Conservation (phyloP, 2,113 vertebrate species). For the Nibea albiflora region DNA sequence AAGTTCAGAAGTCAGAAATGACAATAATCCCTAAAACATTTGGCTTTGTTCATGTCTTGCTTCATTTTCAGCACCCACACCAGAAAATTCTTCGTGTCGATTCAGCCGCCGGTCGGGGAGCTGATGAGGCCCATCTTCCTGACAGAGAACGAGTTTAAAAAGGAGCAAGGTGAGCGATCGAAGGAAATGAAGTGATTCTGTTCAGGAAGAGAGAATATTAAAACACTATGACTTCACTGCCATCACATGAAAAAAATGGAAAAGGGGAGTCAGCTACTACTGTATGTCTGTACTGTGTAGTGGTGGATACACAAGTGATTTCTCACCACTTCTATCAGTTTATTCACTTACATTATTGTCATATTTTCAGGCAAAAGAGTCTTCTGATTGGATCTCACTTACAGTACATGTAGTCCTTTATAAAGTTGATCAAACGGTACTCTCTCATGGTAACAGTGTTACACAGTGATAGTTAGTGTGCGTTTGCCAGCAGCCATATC, state of each 20-base stretch:
- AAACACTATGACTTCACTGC: background rate
- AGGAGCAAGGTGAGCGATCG: conserved; percentile 91
- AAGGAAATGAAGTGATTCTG: fast-evolving
- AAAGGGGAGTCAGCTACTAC: background rate
- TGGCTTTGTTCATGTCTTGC: background rate
- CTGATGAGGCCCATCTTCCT: conserved; percentile 94
- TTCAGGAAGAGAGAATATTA: background rate
- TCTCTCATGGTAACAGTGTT: no score
- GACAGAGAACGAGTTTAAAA: conserved; percentile 97
- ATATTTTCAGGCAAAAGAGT: background rate
- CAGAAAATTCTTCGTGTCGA: conserved; percentile 94
- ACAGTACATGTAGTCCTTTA: no score
- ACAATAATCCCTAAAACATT: background rate
- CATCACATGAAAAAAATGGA: background rate
- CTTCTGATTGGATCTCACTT: no score
- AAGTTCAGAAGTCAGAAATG: background rate
- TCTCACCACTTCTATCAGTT: background rate
- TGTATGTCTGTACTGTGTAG: background rate
- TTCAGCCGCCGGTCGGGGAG: conserved; percentile 96
- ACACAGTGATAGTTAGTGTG: no score
- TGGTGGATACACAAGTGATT: background rate
- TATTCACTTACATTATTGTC: background rate
- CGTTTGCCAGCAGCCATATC: background rate
- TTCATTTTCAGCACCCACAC: conserved; percentile 88
- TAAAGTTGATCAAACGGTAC: no score